These are phyloP conservation scores for Ernsta delagoae DNA, from an alignment of 2,888 invertebrate species.

Conservation along the genomic window DNA sequence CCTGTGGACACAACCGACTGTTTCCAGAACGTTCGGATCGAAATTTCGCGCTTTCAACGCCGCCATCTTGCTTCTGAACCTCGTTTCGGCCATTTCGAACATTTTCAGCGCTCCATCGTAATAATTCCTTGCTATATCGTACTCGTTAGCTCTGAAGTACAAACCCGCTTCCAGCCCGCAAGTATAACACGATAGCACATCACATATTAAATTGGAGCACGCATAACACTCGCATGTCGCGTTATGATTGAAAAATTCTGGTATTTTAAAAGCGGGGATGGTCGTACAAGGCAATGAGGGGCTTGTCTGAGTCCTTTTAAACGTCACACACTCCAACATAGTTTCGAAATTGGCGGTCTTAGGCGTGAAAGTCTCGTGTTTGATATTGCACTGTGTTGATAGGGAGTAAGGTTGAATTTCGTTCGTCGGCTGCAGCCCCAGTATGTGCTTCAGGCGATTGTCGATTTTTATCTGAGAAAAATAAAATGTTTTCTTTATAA, in stretches of 20 bases:
- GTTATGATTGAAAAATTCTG: slow-evolving; percentile 58
- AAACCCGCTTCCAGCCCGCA: slow-evolving; percentile 59
- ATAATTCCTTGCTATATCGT: slow-evolving; percentile 63
- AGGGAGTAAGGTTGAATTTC: slow-evolving; percentile 42
- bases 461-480: slow-evolving; percentile 63
- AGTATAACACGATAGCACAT: slow-evolving; percentile 52
- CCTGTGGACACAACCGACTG: slow-evolving; percentile 43
- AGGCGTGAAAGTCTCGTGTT: slow-evolving; percentile 47
- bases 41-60: slow-evolving; percentile 41
- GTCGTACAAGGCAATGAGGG: slow-evolving; percentile 52
- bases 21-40: slow-evolving; percentile 53
- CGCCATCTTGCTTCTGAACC: slow-evolving; percentile 46
- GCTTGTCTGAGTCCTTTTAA: slow-evolving; percentile 54
- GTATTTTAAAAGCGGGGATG: slow-evolving; percentile 54
- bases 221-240: slow-evolving; percentile 58
- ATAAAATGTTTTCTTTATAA: not conserved
- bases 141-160: slow-evolving; percentile 63
- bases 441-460: slow-evolving; percentile 62
- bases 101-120: slow-evolving; percentile 57
- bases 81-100: slow-evolving; percentile 50
- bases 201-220: slow-evolving; percentile 53
- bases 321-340: slow-evolving; percentile 57
- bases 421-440: slow-evolving; percentile 57
- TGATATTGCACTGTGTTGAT: slow-evolving; percentile 24
- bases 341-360: slow-evolving; percentile 60